These are phyloP conservation scores for Cirrhinus mrigala DNA, from an alignment of 2,797 vertebrate genomes.

Conservation along the genomic window DNA sequence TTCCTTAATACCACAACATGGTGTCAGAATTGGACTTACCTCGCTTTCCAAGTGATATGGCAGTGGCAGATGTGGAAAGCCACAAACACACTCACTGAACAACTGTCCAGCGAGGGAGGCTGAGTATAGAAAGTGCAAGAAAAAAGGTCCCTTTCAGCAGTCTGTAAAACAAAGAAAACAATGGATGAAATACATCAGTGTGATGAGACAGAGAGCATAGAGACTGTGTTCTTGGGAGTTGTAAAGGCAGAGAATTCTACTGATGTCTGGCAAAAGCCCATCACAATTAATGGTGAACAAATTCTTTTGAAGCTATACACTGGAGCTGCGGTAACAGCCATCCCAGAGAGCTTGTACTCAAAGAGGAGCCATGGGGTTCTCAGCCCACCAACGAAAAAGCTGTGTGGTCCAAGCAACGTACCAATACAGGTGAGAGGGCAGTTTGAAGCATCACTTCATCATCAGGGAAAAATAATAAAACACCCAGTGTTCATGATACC, in stretches of 20 bases:
- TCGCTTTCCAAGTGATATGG: background rate
- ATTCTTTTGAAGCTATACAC: background rate
- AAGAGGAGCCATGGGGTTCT: no score
- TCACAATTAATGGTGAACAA: background rate
- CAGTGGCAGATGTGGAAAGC: background rate
- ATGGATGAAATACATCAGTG: background rate
- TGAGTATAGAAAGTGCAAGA: background rate
- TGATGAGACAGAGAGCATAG: background rate
- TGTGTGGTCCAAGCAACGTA: background rate
- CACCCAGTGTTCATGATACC: constrained; percentile 1
- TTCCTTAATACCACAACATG: background rate
- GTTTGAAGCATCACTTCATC: background rate
- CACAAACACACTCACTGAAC: background rate
- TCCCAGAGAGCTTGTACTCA: background rate
- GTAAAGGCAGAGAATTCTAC: background rate
- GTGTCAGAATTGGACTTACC: constrained; percentile 20
- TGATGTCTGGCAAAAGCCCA: background rate
- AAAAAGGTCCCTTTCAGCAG: background rate
- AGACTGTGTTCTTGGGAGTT: constrained; percentile 6
- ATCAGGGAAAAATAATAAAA: background rate
- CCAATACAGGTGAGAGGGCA: background rate
- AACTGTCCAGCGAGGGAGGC: background rate
- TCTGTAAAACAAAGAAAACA: constrained; percentile 7
- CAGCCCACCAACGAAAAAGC: background rate
- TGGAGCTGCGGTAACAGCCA: background rate